These are phyloP conservation scores for Gobius niger DNA, from an alignment of 2,113 vertebrate species.

Conservation along the genomic window DNA sequence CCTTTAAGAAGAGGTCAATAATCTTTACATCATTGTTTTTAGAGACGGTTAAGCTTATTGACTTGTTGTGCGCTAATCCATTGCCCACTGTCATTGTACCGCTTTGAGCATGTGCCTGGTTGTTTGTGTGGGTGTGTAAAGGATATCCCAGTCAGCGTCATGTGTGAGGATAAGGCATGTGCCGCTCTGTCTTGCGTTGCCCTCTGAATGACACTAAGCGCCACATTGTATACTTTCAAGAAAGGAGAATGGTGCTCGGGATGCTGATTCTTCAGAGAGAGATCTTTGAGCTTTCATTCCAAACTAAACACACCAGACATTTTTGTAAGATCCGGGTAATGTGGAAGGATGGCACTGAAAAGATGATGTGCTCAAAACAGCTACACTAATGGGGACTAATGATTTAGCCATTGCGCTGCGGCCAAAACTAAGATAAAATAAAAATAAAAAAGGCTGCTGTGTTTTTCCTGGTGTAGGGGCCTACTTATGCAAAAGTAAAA, in stretches of 20 bases:
- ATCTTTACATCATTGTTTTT: conserved; percentile 62
- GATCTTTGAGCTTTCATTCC: neutral
- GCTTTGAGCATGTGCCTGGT: conserved; percentile 26
- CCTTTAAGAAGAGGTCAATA: conserved; percentile 42
- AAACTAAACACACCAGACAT: neutral
- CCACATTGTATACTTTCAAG: neutral
- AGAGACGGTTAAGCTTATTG: conserved; percentile 56
- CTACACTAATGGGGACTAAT: no score
- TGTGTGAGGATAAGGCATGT: neutral
- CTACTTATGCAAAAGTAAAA: neutral
- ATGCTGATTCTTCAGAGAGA: neutral
- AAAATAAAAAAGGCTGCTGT: no score
- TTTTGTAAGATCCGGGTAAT: neutral
- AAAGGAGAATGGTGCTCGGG: neutral
- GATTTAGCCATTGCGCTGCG: no score
- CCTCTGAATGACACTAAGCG: neutral
- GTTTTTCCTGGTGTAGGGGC: no score
- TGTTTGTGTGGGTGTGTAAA: conserved; percentile 4
- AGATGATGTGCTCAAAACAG: no score
- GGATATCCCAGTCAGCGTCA: conserved; percentile 18
- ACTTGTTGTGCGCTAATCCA: conserved; percentile 59
- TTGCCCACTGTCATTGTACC: conserved; percentile 47
- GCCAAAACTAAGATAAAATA: no score
- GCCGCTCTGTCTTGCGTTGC: neutral
- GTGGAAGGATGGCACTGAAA: no score